Percentiles rank a stretch among this genome's conserved stretches.
These are phyloP conservation scores for Psittacula derbiana DNA, from an alignment of 2,797 vertebrate genomes.

Conservation along the genomic window DNA sequence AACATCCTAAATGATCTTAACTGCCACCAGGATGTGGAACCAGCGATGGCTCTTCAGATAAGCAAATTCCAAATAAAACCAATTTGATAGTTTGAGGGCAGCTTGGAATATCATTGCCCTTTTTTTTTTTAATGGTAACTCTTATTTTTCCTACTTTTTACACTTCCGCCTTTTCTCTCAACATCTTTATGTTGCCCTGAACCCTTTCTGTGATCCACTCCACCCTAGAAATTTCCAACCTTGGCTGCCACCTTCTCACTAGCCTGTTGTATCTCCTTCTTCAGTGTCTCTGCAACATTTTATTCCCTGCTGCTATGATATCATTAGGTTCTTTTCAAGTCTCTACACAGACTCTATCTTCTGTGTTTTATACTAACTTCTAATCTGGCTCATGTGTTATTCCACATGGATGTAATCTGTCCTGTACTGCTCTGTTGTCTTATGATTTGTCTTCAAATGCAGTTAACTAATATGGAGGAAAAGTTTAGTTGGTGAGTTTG, in stretches of 20 bases:
- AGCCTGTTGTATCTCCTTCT: not conserved
- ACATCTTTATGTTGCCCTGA: not conserved
- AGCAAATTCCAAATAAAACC: not conserved
- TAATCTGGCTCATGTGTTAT: not conserved
- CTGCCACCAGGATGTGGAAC: conserved; percentile 50
- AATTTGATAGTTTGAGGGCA: not conserved
- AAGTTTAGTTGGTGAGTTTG: not conserved
- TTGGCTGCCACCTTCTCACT: not conserved
- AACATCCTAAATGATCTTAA: conserved; percentile 59
- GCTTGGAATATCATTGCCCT: not conserved
- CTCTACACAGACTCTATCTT: not conserved
- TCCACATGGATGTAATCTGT: not conserved
- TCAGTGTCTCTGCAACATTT: not conserved
- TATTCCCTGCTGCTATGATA: not conserved
- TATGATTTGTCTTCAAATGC: not conserved
- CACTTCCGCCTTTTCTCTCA: not conserved
- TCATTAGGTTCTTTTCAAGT: not conserved
- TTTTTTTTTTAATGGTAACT: not conserved
- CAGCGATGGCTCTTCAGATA: conserved; percentile 17
- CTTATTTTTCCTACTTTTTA: not conserved
- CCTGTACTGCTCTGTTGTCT: not conserved
- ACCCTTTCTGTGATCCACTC: not conserved
- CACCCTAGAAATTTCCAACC: not conserved
- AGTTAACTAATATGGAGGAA: not conserved
- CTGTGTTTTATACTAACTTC: not conserved